These are phyloP conservation scores for Falco cherrug DNA, from an alignment of 2,797 vertebrate genomes.

Conservation along the genomic window DNA sequence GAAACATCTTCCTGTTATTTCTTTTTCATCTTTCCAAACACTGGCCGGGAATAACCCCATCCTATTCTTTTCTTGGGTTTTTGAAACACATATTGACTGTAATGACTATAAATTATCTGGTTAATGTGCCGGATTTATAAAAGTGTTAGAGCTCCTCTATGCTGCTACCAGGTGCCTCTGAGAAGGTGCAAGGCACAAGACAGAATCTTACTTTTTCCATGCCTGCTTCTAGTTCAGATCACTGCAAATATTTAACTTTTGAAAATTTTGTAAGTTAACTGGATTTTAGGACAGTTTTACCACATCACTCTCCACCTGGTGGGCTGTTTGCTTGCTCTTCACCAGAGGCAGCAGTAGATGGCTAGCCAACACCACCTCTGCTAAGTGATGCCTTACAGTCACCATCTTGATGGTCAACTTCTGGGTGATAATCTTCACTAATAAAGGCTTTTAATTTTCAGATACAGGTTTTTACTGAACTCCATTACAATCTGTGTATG, in stretches of 20 bases:
- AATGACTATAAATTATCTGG: slow-evolving; percentile 67
- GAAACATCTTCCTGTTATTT: slow-evolving; percentile 77
- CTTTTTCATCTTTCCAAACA: slow-evolving; percentile 77
- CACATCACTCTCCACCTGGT: not conserved
- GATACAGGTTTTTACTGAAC: not conserved
- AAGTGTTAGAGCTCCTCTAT: slow-evolving; percentile 78
- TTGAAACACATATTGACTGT: slow-evolving; percentile 70
- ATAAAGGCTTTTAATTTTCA: not conserved
- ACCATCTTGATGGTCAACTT: not conserved
- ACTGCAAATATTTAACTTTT: not conserved
- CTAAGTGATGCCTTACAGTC: not conserved
- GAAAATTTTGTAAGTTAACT: not conserved
- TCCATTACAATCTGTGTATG: not conserved
- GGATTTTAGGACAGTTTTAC: not conserved
- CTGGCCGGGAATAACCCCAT: slow-evolving; percentile 71
- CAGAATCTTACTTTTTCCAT: not conserved
- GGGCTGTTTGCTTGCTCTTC: not conserved
- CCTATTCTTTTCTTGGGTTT: slow-evolving; percentile 68
- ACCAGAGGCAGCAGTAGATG: not conserved
- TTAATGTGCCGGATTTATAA: slow-evolving; percentile 47
- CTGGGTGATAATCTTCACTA: not conserved
- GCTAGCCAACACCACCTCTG: not conserved
- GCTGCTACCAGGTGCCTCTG: slow-evolving; percentile 60
- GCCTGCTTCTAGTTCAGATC: not conserved
- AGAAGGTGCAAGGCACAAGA: slow-evolving; percentile 33